These are phyloP conservation scores for Antennarius maculatus DNA, from an alignment of 2,797 vertebrate species.

Conservation along the genomic window DNA sequence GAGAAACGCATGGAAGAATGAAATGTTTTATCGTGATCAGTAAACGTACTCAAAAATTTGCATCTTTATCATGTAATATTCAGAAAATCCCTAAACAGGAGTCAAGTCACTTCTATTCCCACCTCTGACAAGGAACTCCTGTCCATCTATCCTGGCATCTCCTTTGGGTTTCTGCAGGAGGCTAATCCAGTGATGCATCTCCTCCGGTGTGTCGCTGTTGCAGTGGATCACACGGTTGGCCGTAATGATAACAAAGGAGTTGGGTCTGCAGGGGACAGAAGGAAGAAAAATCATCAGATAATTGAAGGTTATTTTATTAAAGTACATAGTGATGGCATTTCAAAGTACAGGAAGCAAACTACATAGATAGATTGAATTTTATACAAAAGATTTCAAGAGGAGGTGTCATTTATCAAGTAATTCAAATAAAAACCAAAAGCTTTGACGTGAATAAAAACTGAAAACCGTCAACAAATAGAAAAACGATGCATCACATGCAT, in stretches of 20 bases:
- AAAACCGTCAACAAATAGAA: too few species aligned
- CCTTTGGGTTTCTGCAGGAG: conserved; percentile 88
- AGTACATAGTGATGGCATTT: not conserved
- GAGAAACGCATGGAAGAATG: not conserved
- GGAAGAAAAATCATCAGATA: not conserved
- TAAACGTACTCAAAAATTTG: too few species aligned
- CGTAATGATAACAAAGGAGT: conserved; percentile 89
- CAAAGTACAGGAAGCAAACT: not conserved
- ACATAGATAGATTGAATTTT: not conserved
- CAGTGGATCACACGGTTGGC: conserved; percentile 90
- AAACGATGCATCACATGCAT: too few species aligned
- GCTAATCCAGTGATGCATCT: conserved; percentile 91
- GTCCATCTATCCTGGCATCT: conserved; percentile 84
- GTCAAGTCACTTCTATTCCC: not conserved
- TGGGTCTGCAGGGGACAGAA: conserved; percentile 72
- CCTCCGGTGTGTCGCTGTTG: conserved; percentile 87
- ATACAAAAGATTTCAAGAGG: not conserved
- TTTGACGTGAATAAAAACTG: not conserved
- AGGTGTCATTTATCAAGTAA: not conserved
- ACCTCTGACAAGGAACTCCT: conserved; percentile 88
- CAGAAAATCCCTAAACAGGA: not conserved
- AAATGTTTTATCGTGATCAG: too few species aligned
- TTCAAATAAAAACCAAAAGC: not conserved
- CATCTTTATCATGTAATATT: not conserved
- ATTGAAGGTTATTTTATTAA: not conserved